Percentiles rank a stretch among this genome's conserved stretches.
phyloP scores from a whole-genome alignment of 2,113 vertebrate genomes.

The Grallaria varia region DNA sequence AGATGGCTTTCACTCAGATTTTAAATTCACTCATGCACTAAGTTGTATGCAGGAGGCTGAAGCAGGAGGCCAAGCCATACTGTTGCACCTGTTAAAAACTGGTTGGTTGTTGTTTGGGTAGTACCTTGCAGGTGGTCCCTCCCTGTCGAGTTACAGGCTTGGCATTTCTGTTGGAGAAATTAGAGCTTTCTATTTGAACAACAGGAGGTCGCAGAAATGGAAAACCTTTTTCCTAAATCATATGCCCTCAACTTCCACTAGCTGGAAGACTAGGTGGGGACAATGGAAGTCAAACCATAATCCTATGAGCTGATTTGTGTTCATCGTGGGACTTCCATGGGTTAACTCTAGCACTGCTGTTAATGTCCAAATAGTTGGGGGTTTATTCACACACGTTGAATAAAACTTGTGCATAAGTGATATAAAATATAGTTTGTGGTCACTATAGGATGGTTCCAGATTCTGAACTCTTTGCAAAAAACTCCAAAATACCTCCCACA shows the following conservation, averaged over 20 bases:
- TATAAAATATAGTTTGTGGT: neutral
- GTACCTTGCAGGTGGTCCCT: neutral
- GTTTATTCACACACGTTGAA: neutral
- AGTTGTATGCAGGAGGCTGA: neutral
- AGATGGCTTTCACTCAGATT: neutral
- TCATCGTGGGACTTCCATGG: neutral
- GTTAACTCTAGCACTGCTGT: neutral
- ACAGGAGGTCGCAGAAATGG: neutral
- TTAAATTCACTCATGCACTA: neutral
- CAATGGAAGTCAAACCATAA: neutral
- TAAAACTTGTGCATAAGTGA: neutral
- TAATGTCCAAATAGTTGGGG: neutral
- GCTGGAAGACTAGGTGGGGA: too few relatives aligned
- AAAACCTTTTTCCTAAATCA: neutral
- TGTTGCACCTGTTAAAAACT: neutral
- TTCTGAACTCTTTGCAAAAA: neutral
- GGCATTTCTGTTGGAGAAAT: neutral
- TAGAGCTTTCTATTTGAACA: neutral
- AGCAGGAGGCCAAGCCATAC: neutral
- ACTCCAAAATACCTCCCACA: accelerated
- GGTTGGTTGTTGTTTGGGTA: neutral
- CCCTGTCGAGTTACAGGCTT: neutral
- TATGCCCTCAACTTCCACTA: neutral
- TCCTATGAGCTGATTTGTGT: neutral
- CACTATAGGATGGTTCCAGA: neutral